Percentiles rank a stretch among this genome's conserved stretches.
These are phyloP conservation scores for Gymnoscopelus braueri DNA, from an alignment of 2,797 vertebrate species.

Conservation along the genomic window DNA sequence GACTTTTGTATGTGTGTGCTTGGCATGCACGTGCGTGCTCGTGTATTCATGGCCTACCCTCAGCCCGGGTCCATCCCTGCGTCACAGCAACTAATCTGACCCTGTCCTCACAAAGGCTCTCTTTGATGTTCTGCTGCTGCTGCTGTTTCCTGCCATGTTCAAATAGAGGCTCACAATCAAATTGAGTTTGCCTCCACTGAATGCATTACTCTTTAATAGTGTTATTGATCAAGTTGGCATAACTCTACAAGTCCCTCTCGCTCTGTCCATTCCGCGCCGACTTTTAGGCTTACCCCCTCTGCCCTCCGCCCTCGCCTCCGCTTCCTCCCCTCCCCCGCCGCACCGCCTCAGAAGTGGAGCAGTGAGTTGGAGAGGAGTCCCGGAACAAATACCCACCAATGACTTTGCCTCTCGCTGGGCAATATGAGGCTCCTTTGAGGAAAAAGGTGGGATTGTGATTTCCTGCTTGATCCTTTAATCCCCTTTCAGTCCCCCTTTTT, in stretches of 20 bases:
- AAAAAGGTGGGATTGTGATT: constrained; percentile 65
- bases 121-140: constrained; percentile 78
- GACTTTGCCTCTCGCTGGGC: constrained; percentile 65
- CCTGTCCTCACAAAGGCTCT: constrained; percentile 78
- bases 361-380: constrained; percentile 61
- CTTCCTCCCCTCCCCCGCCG: constrained; percentile 13
- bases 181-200: constrained; percentile 74
- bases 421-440: constrained; percentile 53
- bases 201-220: constrained; percentile 80
- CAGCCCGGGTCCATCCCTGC: constrained; percentile 69
- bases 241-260: constrained; percentile 58
- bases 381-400: constrained; percentile 63
- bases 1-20: constrained; percentile 27
- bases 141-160: constrained; percentile 81
- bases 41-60: constrained; percentile 55
- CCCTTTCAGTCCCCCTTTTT: constrained; percentile 45
- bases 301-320: no score
- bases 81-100: constrained; percentile 81
- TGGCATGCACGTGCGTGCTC: constrained; percentile 30
- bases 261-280: constrained; percentile 40
- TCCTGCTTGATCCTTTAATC: constrained; percentile 71
- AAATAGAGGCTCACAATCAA: constrained; percentile 77
- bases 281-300: constrained; percentile 24
- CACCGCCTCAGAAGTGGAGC: constrained; percentile 66
- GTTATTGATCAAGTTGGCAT: constrained; percentile 79